These are phyloP conservation scores for Polietes domitor DNA, from an alignment of 2,888 invertebrate genomes.

Conservation along the genomic window DNA sequence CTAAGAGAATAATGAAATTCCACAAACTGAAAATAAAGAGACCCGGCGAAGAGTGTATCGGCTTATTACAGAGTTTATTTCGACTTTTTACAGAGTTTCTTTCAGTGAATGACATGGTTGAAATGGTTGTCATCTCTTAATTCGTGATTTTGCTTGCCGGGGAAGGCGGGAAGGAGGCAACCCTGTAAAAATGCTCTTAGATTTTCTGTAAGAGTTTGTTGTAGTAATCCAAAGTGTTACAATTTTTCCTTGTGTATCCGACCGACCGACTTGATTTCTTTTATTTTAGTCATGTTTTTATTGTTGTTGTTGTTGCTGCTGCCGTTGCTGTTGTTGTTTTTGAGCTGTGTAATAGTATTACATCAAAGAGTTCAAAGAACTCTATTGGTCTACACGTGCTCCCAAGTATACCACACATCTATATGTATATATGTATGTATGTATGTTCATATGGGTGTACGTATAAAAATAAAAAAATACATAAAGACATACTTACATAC, in stretches of 20 bases:
- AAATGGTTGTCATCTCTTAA: neutral
- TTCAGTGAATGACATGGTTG: neutral
- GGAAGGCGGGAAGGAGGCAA: too few relatives aligned
- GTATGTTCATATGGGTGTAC: slow-evolving; percentile 42
- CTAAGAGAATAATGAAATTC: slow-evolving; percentile 15
- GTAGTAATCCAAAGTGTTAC: slow-evolving; percentile 34
- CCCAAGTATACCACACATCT: slow-evolving; percentile 36
- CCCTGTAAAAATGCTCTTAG: neutral
- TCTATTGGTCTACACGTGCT: slow-evolving; percentile 69
- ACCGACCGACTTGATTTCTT: slow-evolving; percentile 1
- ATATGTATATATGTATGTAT: slow-evolving; percentile 40
- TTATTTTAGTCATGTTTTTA: slow-evolving; percentile 34
- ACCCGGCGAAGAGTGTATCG: neutral
- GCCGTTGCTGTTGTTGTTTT: slow-evolving; percentile 35
- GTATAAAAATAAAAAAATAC: slow-evolving; percentile 38
- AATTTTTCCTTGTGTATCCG: slow-evolving; percentile 11
- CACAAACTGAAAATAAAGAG: neutral
- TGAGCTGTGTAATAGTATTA: slow-evolving; percentile 66
- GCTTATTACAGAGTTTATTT: neutral
- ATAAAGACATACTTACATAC: neutral
- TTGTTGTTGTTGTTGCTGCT: slow-evolving; percentile 46
- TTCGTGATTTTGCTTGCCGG: too few relatives aligned
- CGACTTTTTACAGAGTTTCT: neutral
- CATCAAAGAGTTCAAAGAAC: slow-evolving; percentile 71
- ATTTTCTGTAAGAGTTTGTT: neutral